Evolutionary conservation across 2,113 vertebrate species (phyloP).

Genomic region (Megatriorchis doriae): DNA sequence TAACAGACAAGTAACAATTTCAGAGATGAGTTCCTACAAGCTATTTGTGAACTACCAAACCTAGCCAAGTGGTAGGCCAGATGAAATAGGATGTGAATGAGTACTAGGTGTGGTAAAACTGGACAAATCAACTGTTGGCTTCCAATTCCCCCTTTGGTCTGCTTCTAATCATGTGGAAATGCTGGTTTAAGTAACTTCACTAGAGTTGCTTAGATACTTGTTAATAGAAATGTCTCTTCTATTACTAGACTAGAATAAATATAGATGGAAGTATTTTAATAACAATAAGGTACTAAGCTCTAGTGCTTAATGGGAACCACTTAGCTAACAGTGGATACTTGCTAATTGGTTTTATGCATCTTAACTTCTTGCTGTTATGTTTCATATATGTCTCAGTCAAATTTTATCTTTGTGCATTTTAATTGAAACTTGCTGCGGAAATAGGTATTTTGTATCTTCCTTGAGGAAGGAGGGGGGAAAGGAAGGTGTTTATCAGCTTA

Average conservation of each 20-base stretch:
- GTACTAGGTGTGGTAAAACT: background rate
- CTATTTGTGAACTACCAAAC: background rate
- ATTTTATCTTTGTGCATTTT: background rate
- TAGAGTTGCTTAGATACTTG: background rate
- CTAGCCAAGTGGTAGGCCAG: background rate
- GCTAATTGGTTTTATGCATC: background rate
- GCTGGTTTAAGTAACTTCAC: background rate
- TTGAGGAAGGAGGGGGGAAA: background rate
- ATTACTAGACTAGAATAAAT: background rate
- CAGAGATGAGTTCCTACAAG: background rate
- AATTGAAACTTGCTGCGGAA: background rate
- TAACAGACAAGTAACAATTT: background rate
- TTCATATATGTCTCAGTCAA: background rate
- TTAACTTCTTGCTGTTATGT: background rate
- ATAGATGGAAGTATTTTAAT: background rate
- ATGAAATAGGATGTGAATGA: background rate
- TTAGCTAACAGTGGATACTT: background rate
- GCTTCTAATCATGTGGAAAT: background rate
- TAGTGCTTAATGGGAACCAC: background rate
- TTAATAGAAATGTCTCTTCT: background rate
- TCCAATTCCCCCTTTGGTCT: background rate
- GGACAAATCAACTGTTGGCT: background rate
- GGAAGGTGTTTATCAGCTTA: background rate
- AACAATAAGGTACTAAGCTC: background rate
- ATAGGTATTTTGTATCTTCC: background rate